Conservation (phyloP, 1,140 invertebrate species). For the Uloborus diversus region DNA sequence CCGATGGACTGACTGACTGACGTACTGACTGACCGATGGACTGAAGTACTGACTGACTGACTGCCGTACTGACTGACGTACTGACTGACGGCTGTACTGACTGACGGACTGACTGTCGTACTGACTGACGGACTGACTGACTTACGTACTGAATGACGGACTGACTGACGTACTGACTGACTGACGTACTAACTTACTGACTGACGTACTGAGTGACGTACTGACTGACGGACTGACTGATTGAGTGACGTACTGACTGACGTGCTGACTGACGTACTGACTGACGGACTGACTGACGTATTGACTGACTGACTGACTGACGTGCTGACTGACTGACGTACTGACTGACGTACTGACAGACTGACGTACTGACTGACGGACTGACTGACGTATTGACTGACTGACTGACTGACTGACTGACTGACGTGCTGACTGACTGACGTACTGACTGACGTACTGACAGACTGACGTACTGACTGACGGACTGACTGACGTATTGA, state of each 20-base stretch:
- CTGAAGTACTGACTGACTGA: no score
- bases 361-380: background rate
- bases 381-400: background rate
- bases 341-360: background rate
- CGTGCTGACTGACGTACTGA: background rate
- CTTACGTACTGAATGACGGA: background rate
- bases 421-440: background rate
- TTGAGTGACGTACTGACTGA: background rate
- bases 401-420: background rate
- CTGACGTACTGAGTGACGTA: background rate
- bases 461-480: background rate
- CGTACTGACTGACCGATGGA: no score
- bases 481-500: background rate
- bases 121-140: background rate
- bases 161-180: background rate
- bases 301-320: background rate
- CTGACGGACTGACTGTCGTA: background rate
- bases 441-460: background rate
- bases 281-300: background rate
- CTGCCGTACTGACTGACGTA: no score
- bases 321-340: background rate
- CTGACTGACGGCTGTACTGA: background rate
- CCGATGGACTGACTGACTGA: no score
- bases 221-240: background rate
- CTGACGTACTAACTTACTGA: background rate